Base-by-base conservation (phyloP, 2,888 invertebrate species). In the Xylota sylvarum region DNA sequence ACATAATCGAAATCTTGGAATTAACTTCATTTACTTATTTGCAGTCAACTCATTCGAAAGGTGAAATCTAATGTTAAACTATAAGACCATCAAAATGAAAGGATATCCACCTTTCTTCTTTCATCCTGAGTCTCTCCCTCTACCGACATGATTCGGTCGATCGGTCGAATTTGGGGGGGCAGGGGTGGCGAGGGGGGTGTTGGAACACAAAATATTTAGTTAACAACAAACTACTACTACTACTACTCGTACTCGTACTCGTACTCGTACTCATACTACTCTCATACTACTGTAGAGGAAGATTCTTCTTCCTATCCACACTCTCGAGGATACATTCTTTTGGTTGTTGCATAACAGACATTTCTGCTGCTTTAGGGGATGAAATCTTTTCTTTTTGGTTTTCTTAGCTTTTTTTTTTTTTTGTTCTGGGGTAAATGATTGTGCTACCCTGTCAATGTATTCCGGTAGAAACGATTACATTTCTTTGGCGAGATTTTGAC, bases 21-120 rank as follows among this genome's bases (percentile, higher is more conserved):
- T 35, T 50, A 14, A 48, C 32, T 65, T 65, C 6, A 32, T 30
- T 32, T n/a, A 48, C 67, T 17, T 48, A 64, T 64, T 64, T 48
- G 64, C 32, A 64, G 64, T 43, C 62, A 48, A 64, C 30, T 32
- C 12, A 48, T 64, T 64, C 64, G 67, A 67, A 67, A 52, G 52
- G 67, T 67, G 67, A 52, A 37, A 35, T 7, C 46, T 14, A 48
- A 64, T 48, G 64, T 27, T 32, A 6, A 64, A 64, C 64, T 64
- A 32, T 64, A 23, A 52, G 52, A n/a, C 52, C 1, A 52, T 52
- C 52, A 23, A 50, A 50, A 23, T 12, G 4, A 23, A 23, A 50
- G 17, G 40, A 4, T 10, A 2, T n/a, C 40, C 40, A n/a, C n/a
- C 60, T 23, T 23, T 23, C 23, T 1, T 23, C n/a, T n/a, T n/a